These are phyloP conservation scores for Rhimphoctona megacephalus DNA, from an alignment of 2,888 invertebrate species.

Conservation along the genomic window DNA sequence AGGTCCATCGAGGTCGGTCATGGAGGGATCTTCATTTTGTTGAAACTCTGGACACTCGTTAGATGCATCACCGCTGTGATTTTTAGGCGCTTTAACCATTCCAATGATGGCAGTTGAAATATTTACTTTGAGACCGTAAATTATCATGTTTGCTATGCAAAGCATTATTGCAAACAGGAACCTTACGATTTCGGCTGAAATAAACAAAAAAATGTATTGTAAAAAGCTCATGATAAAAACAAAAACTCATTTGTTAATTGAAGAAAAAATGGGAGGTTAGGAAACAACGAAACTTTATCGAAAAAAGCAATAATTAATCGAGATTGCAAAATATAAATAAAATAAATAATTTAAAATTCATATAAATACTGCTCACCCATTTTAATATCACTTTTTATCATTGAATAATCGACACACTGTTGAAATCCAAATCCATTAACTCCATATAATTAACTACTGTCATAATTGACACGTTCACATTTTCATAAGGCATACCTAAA, in stretches of 20 bases:
- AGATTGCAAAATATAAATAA: background rate
- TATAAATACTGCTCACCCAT: conserved; percentile 59
- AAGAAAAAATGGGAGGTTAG: background rate
- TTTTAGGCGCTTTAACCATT: conserved; percentile 77
- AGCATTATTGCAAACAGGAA: conserved; percentile 82
- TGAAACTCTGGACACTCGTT: conserved; percentile 76
- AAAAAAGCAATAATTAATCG: background rate
- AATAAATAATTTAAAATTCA: background rate
- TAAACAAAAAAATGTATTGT: background rate
- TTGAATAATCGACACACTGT: background rate
- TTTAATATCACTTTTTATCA: background rate
- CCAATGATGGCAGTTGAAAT: conserved; percentile 81
- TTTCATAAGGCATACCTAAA: background rate
- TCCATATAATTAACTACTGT: background rate
- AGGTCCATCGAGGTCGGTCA: conserved; percentile 77
- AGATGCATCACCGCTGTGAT: conserved; percentile 36
- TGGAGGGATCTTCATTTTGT: background rate
- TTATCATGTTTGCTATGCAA: conserved; percentile 83
- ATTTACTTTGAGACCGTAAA: conserved; percentile 82
- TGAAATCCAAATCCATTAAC: background rate
- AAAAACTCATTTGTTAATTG: background rate
- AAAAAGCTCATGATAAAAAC: background rate
- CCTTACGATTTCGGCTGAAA: conserved; percentile 76
- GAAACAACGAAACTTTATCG: background rate
- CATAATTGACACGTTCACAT: background rate